Evolutionary conservation across 2,113 vertebrate genomes (phyloP), one percentile per base, ranked within the genome.

Genomic region (Azemiops feae): DNA sequence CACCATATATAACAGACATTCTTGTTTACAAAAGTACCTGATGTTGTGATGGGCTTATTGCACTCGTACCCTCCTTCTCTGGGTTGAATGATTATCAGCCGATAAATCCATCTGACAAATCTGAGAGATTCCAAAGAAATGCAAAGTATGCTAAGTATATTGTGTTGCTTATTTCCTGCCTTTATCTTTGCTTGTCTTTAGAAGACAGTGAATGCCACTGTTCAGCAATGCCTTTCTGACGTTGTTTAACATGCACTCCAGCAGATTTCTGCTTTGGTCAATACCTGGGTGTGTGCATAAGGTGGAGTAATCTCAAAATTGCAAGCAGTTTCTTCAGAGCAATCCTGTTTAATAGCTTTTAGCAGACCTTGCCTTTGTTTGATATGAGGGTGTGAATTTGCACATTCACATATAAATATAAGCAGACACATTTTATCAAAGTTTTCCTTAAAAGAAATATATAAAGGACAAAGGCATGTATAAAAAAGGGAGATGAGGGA

Each of bases 351-450:
- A 58, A 11, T 58, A 86, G 69, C n/a, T 1, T 85, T 57, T 85
- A 92, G 89, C 55, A 58, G 91, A 95, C 64, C 12, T 87, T 92
- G 81, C 91, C 92, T 91, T 89, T 96, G 88, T 95, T 93, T 95
- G 96, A 74, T 86, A 88, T 94, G 57, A 50, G 92, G 93, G 93
- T 81, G 95, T 93, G 89, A 39, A 85, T 58, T 39, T 0, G 0
- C 6, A 39, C 0, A 81, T 20, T 43, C 25, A 52, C 55, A 89
- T 14, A 85, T 88, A 91, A 87, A 90, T 39, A 74, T 22, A 34
- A 74, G 0, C 50, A 45, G 74, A 3, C n/a, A 14, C 74, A 20
- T 87, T 88, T 87, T 7, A 22, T 57, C 2, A 16, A 69, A 6
- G 64, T 39, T 14, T 9, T 0, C 64, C 10, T n/a, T 0, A 58